Conservation (phyloP, 2,888 invertebrate species). For the Chelonus formosanus region DNA sequence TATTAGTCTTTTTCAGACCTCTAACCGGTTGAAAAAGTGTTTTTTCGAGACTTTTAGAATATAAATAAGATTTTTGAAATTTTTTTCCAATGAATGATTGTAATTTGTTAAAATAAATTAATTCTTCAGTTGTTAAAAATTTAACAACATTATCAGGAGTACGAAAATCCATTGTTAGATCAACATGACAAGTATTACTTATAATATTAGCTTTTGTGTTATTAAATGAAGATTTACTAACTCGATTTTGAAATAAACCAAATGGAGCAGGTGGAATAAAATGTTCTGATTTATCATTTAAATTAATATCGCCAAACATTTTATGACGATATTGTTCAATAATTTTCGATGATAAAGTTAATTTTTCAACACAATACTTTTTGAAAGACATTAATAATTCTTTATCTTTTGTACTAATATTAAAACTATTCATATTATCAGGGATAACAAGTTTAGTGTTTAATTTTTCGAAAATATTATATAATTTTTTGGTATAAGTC, state of each 20-base stretch:
- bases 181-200: conserved; percentile 39
- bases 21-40: background rate
- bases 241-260: conserved; percentile 20
- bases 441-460: conserved; percentile 50
- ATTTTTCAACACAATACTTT: conserved; percentile 18
- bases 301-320: conserved; percentile 48
- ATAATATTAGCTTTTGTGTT: background rate
- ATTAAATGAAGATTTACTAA: background rate
- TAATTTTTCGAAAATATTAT: conserved; percentile 56
- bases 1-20: background rate
- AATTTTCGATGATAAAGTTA: background rate
- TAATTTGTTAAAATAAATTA: conserved; percentile 34
- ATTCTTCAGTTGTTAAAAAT: conserved; percentile 37
- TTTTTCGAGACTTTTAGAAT: background rate
- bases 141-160: conserved; percentile 39
- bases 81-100: too few species aligned
- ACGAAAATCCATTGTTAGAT: conserved; percentile 26
- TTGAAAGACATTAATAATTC: conserved; percentile 46
- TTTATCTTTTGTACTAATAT: conserved; percentile 46
- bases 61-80: too few species aligned
- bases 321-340: conserved; percentile 42
- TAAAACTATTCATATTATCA: conserved; percentile 38
- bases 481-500: conserved; percentile 63
- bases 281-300: conserved; percentile 24
- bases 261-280: conserved; percentile 54